phyloP scores from a whole-genome alignment of 2,113 vertebrate genomes.

The Prionailurus bengalensis region DNA sequence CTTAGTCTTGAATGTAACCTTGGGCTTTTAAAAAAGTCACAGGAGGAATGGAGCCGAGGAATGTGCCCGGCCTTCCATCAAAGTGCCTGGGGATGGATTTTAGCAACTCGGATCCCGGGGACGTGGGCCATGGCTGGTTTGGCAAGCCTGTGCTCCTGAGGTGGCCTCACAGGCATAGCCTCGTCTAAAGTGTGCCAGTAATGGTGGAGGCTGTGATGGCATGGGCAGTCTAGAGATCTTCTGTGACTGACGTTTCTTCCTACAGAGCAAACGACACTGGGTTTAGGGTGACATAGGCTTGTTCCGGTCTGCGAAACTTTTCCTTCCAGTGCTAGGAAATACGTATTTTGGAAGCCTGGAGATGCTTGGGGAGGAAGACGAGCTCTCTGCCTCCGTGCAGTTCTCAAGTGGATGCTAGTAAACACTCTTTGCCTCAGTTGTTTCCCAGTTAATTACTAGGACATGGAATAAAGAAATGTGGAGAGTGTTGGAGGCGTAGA shows the following conservation, averaged over 20 bases:
- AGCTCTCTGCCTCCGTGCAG: background rate
- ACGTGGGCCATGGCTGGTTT: background rate
- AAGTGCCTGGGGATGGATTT: background rate
- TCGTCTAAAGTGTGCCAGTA: background rate
- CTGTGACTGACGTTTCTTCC: background rate
- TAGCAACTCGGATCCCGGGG: background rate
- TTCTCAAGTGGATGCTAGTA: background rate
- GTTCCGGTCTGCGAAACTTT: background rate
- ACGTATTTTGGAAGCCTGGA: background rate
- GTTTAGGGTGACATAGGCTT: background rate
- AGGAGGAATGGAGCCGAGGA: background rate
- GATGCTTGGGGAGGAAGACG: background rate
- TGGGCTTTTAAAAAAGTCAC: background rate
- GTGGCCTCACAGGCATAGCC: background rate
- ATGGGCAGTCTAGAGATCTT: background rate
- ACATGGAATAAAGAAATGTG: background rate
- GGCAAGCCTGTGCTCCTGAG: background rate
- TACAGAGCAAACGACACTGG: background rate
- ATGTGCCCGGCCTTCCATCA: background rate
- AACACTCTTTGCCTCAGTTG: background rate
- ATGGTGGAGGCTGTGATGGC: background rate
- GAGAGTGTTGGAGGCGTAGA: background rate
- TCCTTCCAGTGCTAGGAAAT: background rate
- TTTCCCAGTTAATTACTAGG: slow-evolving; percentile 23
- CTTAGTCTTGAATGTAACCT: background rate